Conservation (phyloP, 1,140 invertebrate genomes). For the Planococcus citri region DNA sequence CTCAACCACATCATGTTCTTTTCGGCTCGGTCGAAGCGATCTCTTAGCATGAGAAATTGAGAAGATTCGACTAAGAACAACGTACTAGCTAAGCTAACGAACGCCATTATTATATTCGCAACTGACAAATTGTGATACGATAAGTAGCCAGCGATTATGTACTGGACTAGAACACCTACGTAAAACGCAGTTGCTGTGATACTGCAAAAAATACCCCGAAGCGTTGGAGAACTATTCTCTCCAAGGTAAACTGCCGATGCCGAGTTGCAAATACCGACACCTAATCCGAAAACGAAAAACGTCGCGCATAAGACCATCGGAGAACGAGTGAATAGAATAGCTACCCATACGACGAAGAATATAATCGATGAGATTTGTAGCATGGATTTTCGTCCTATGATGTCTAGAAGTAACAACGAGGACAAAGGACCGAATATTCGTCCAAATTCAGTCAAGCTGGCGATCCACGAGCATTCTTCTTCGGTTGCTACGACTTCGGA, state of each 20-base stretch:
- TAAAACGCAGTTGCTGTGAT: neutral
- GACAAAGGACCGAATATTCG: neutral
- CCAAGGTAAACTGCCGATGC: neutral
- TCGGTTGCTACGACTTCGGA: neutral
- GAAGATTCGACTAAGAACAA: constrained; percentile 61
- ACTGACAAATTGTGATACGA: neutral
- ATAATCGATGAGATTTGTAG: neutral
- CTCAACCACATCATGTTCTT: constrained; percentile 51
- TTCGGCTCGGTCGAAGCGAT: constrained; percentile 46
- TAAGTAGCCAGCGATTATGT: neutral
- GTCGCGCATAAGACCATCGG: too few relatives aligned
- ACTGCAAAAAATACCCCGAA: neutral
- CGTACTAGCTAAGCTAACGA: constrained; percentile 35
- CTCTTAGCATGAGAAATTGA: constrained; percentile 47
- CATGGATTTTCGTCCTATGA: neutral
- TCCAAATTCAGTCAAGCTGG: neutral
- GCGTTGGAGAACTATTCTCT: neutral
- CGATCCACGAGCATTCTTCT: constrained; percentile 46
- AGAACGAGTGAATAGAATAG: neutral
- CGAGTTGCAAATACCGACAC: neutral
- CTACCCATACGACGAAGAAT: neutral
- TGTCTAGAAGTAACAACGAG: neutral
- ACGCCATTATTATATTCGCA: neutral
- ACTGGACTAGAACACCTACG: neutral
- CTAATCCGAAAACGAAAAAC: neutral